Percentiles rank a stretch among this genome's conserved stretches.
Conservation (phyloP, 2,888 invertebrate species). For the Protodeltote pygarga region DNA sequence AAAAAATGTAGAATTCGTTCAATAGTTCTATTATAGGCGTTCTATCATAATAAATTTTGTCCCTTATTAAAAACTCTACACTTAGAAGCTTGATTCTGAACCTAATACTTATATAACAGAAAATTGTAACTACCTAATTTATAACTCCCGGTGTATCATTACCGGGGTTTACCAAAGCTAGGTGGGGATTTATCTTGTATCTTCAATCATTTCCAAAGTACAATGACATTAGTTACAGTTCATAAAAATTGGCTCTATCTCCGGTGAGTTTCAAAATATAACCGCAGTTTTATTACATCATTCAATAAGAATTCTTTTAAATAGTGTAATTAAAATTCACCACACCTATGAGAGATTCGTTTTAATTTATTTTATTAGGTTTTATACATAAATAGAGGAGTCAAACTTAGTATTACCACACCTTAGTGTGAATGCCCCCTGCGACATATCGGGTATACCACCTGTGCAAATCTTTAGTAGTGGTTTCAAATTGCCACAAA, state of each 20-base stretch:
- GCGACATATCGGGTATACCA: slow-evolving; percentile 3
- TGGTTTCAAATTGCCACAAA: no score
- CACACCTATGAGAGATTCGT: slow-evolving; percentile 19
- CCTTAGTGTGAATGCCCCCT: slow-evolving; percentile 22
- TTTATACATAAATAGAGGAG: not conserved
- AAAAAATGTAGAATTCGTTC: no score
- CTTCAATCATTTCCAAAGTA: not conserved
- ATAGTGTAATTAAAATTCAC: slow-evolving; percentile 36
- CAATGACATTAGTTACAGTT: slow-evolving; percentile 12
- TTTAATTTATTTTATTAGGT: slow-evolving; percentile 22
- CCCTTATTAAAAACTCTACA: no score
- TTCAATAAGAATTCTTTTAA: slow-evolving; percentile 19
- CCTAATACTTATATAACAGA: no score
- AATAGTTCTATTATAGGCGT: no score
- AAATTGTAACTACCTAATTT: not conserved
- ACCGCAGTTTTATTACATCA: slow-evolving; percentile 30
- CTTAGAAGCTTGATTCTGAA: no score
- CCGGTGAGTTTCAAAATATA: slow-evolving; percentile 6
- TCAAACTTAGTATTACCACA: not conserved
- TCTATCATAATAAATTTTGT: no score
- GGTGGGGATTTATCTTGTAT: not conserved
- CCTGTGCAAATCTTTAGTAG: not conserved
- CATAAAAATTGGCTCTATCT: not conserved
- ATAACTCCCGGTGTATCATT: no score
- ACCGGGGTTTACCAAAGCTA: no score